Evolutionary conservation across 1,140 invertebrate genomes (phyloP).

Genomic region (Diuraphis noxia): DNA sequence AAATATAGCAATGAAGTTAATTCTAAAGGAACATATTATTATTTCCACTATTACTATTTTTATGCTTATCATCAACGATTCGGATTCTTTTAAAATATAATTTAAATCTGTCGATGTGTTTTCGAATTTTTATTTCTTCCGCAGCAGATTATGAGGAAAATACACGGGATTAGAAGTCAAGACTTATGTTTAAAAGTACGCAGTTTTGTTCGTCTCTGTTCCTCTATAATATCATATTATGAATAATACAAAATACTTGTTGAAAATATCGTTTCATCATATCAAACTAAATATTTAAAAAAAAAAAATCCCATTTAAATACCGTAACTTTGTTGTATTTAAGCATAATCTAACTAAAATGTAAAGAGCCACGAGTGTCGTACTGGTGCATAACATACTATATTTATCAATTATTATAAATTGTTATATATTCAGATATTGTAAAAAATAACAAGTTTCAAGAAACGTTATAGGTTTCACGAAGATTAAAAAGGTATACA

Average conservation of each 20-base stretch:
- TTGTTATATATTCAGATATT: not conserved
- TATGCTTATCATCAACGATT: not conserved
- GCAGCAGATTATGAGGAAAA: not conserved
- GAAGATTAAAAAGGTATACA: not conserved
- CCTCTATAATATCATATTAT: not conserved
- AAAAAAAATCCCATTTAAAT: not conserved
- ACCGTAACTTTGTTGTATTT: not conserved
- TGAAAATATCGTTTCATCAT: not conserved
- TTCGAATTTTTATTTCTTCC: too few species aligned
- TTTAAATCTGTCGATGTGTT: not conserved
- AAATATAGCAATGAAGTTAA: not conserved
- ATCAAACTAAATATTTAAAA: not conserved
- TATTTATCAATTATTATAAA: not conserved
- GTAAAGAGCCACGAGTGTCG: not conserved
- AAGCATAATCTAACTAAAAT: not conserved
- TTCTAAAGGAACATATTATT: too few species aligned
- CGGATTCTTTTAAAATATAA: not conserved
- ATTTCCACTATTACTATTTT: not conserved
- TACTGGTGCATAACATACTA: not conserved
- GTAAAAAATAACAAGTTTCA: not conserved
- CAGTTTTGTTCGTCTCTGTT: not conserved
- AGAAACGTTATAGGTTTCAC: not conserved
- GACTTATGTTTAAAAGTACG: not conserved
- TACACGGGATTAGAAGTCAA: not conserved
- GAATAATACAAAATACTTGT: not conserved